A percentile compares a stretch with the other conserved stretches of the same genome.
Evolutionary conservation across 2,113 vertebrate genomes (phyloP).

Genomic region (Corythornis vintsioides): DNA sequence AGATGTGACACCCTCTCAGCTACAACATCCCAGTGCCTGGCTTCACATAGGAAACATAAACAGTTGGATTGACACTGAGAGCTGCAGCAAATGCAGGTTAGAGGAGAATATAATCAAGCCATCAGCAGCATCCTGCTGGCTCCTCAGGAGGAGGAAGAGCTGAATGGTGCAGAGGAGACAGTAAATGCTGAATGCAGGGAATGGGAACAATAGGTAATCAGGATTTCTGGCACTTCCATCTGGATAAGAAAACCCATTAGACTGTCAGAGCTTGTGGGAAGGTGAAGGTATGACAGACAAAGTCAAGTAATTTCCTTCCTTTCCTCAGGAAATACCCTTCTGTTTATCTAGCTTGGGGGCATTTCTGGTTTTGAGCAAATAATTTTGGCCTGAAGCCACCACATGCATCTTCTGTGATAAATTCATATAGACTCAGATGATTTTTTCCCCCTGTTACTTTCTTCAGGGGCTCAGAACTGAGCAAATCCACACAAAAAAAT

Average conservation of each 20-base stretch:
- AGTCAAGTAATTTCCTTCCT: conserved; percentile 11
- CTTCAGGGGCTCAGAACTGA: neutral
- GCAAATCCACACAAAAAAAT: neutral
- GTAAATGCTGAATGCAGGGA: neutral
- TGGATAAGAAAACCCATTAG: neutral
- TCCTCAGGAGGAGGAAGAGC: neutral
- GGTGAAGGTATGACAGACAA: neutral
- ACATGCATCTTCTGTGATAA: neutral
- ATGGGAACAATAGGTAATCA: conserved; percentile 53
- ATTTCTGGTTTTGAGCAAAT: conserved; percentile 1
- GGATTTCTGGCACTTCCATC: neutral
- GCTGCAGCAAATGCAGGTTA: neutral
- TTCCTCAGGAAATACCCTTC: neutral
- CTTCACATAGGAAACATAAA: neutral
- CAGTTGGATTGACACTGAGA: neutral
- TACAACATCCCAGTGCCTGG: fast-evolving
- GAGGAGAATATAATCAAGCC: neutral
- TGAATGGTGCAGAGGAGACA: neutral
- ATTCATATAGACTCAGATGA: neutral
- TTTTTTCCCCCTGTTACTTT: neutral
- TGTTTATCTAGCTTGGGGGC: neutral
- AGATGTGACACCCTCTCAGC: neutral
- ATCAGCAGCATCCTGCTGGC: conserved; percentile 24
- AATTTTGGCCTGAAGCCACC: neutral
- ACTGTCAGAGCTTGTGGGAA: neutral